Evolutionary conservation across 2,888 invertebrate species (phyloP).

Genomic region (Amorpha juglandis): DNA sequence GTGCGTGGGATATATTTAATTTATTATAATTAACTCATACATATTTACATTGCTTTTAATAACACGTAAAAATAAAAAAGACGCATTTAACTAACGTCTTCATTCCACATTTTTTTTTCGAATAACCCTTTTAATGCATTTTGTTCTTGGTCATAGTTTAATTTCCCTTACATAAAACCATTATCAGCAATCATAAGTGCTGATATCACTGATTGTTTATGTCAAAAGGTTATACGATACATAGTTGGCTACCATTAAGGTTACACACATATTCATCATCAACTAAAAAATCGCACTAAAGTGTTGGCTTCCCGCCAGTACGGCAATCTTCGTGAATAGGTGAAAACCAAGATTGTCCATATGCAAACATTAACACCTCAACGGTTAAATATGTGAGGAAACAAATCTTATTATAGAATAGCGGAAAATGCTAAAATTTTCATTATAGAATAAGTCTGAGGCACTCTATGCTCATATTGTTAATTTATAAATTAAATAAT

Average conservation of each 20-base stretch:
- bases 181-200: no score
- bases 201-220: neutral
- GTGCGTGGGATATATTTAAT: no score
- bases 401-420: slow-evolving; percentile 29
- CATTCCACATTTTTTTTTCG: no score
- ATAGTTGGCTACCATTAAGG: slow-evolving; percentile 33
- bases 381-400: slow-evolving; percentile 19
- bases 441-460: neutral
- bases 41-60: no score
- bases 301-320: slow-evolving; percentile 56
- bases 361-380: slow-evolving; percentile 23
- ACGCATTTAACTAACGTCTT: no score
- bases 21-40: no score
- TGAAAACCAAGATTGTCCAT: slow-evolving; percentile 20
- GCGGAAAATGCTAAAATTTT: neutral
- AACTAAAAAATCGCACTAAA: slow-evolving; percentile 39
- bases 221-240: neutral
- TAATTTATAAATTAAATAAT: no score
- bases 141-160: no score
- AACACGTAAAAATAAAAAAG: no score
- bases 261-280: slow-evolving; percentile 46
- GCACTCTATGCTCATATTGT: no score
- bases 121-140: no score
- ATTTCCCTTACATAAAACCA: no score
- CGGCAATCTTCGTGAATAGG: slow-evolving; percentile 36